Percentiles rank a stretch among this genome's conserved stretches.
Conservation (phyloP, 2,113 vertebrate species). For the Thymallus thymallus region DNA sequence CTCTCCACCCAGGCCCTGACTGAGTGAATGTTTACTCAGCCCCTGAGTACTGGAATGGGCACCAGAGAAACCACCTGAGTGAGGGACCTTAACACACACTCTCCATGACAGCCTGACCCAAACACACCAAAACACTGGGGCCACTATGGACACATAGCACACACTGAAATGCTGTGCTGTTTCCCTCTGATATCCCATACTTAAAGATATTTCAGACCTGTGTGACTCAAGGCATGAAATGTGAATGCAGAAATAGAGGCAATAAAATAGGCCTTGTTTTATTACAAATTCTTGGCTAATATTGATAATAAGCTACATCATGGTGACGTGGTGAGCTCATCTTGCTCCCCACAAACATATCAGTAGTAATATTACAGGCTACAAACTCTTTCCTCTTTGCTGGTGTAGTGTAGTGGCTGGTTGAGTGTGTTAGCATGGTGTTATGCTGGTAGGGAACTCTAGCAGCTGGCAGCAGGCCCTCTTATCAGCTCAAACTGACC, state of each 20-base stretch:
- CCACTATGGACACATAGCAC: not conserved
- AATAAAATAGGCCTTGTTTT: not conserved
- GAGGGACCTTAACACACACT: constrained; percentile 60
- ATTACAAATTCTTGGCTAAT: not conserved
- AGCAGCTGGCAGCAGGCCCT: constrained; percentile 13
- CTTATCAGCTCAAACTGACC: constrained; percentile 32
- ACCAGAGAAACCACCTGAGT: constrained; percentile 62
- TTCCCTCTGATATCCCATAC: not conserved
- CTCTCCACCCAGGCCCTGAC: constrained; percentile 23
- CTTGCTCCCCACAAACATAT: too few relatives aligned
- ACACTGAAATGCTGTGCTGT: not conserved
- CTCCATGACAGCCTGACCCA: constrained; percentile 67
- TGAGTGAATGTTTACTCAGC: constrained; percentile 61
- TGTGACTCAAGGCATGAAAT: not conserved
- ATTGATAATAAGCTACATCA: constrained; percentile 3
- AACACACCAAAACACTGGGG: constrained; percentile 62
- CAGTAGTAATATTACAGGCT: too few relatives aligned
- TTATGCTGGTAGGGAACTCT: not conserved
- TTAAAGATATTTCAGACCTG: not conserved
- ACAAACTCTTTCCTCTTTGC: not conserved
- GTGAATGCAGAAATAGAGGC: not conserved
- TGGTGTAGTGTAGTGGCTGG: not conserved
- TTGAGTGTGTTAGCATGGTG: not conserved
- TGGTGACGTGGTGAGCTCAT: not conserved
- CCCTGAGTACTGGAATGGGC: constrained; percentile 51